Evolutionary conservation across 2,888 invertebrate species (phyloP).

Genomic region (Hydrotaea cyrtoneurina): DNA sequence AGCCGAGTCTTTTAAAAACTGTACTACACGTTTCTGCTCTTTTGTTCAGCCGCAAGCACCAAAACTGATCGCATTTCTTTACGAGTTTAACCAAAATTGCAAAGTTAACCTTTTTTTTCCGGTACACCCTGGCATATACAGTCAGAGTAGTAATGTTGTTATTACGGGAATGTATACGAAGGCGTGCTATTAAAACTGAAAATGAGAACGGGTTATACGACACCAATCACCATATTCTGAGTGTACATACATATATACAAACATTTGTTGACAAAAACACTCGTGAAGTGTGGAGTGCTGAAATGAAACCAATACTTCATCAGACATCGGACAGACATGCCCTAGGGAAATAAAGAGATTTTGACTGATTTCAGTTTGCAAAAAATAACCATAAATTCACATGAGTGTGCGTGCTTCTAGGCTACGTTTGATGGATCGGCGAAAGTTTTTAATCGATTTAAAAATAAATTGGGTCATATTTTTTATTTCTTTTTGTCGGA

Average conservation of each 20-base stretch:
- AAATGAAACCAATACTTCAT: neutral
- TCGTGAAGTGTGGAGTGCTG: too few relatives aligned
- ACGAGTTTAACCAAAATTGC: too few relatives aligned
- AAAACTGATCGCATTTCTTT: too few relatives aligned
- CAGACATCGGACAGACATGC: neutral
- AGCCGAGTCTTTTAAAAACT: too few relatives aligned
- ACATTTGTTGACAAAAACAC: too few relatives aligned
- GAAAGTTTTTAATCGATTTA: conserved; percentile 31
- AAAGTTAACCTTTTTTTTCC: neutral
- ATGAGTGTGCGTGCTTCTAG: too few relatives aligned
- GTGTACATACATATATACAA: neutral
- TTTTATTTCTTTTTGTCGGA: too few relatives aligned
- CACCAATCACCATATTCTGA: neutral
- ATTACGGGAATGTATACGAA: neutral
- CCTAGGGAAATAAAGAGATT: conserved; percentile 2
- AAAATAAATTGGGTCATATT: neutral
- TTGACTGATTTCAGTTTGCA: too few relatives aligned
- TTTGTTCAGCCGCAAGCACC: too few relatives aligned
- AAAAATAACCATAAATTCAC: too few relatives aligned
- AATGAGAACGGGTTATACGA: neutral
- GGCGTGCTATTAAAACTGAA: neutral
- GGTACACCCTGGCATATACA: neutral
- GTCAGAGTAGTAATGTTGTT: neutral
- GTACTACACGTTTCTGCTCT: too few relatives aligned
- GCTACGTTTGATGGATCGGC: neutral